Base-by-base conservation (phyloP, 2,113 vertebrate genomes). In the Anas platyrhynchos region DNA sequence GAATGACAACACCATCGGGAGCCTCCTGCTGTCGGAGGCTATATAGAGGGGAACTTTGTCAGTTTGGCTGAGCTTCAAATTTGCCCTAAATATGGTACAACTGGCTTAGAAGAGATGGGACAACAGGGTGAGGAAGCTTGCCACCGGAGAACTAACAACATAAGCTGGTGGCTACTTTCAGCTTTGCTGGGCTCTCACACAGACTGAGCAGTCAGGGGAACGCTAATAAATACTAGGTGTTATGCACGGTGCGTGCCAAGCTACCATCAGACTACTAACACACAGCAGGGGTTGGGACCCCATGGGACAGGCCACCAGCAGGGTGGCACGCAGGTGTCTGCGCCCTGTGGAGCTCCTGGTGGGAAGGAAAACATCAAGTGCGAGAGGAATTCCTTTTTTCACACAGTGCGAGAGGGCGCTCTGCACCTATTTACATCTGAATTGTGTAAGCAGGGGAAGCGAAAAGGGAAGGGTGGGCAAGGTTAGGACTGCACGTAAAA, bases 31-130 rank as follows among this genome's bases (percentile, higher is more conserved):
- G 95, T 93, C 94, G 78, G 95, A 97, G 96, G 91, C 92, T 97
- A 76, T 96, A 96, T 93, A 5, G 26, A 97, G 96, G 89, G 94
- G 97, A 96, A 94, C 86, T 95, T 91, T 41, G 97, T 96, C 97
- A 98, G 94, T 91, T 97, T 98, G 98, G 98, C 97, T 54, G 85
- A 83, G 91, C 93, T 97, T 97, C 97, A 97, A 85, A 91, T 88
- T 41, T 96, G 88, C 94, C 91, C 97, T 94, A 96, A 89, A 88
- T 97, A 98, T 76, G 95, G 82, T 86, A 69, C 68, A 95, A 96
- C 73, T 94, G 79, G 85, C 95, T 95, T 92, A 76, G 61, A 93
- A 97, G 81, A 95, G 94, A 91, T 93, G 93, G 96, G 91, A 88
- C 26, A 7, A 93, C 84, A 91, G 76, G 86, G 88, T 86, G 83